Conservation (phyloP, 2,888 invertebrate genomes). For the Sericinus montela region DNA sequence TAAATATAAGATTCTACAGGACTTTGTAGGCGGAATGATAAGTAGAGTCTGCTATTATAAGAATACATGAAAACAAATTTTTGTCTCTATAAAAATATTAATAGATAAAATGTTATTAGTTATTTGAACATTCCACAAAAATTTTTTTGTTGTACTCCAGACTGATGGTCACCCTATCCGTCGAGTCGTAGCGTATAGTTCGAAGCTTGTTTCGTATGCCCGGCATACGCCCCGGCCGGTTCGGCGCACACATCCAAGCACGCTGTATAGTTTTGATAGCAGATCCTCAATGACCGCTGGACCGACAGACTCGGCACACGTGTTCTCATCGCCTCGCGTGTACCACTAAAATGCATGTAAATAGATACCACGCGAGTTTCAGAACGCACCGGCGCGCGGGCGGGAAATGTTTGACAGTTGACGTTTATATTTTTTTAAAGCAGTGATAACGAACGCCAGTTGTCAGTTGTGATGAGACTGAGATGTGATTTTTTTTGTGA, state of each 20-base stretch:
- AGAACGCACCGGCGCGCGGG: constrained; percentile 44
- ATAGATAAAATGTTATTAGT: no score
- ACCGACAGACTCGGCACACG: constrained; percentile 81
- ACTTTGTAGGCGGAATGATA: no score
- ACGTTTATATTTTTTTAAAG: constrained; percentile 43
- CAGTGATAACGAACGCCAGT: constrained; percentile 13
- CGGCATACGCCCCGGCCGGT: constrained; percentile 53
- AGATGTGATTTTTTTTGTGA: constrained; percentile 22
- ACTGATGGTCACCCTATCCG: constrained; percentile 15
- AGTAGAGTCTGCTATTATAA: no score
- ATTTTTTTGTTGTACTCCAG: not conserved
- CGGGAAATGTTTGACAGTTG: constrained; percentile 53
- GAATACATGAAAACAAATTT: no score
- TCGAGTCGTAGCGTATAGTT: constrained; percentile 26
- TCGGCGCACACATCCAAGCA: constrained; percentile 63
- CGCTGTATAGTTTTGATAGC: constrained; percentile 65
- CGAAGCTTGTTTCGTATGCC: constrained; percentile 70
- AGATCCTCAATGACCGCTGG: constrained; percentile 82
- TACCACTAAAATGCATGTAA: constrained; percentile 63
- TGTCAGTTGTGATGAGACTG: constrained; percentile 13
- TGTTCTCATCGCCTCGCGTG: constrained; percentile 48
- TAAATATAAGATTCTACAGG: no score
- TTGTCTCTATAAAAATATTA: no score
- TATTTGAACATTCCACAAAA: no score
- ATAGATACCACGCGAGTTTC: constrained; percentile 55